These are phyloP conservation scores for Myiotriccus ornatus DNA, from an alignment of 2,797 vertebrate genomes.

Conservation along the genomic window DNA sequence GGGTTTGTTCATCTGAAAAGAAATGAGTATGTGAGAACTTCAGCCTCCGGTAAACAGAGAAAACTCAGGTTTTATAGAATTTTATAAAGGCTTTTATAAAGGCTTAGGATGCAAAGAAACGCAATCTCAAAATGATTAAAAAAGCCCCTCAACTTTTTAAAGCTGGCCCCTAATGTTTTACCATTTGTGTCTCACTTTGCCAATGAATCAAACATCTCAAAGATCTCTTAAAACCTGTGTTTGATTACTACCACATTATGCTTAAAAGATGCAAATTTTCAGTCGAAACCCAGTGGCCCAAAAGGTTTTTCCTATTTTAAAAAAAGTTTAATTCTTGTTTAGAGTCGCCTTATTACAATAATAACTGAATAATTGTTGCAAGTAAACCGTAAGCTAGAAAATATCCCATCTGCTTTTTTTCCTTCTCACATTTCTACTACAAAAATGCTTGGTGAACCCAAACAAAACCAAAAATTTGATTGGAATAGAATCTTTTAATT, in stretches of 20 bases:
- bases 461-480: background rate
- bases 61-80: background rate
- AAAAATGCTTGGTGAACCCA: background rate
- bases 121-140: background rate
- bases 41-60: background rate
- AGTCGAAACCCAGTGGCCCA: background rate
- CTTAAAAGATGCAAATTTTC: background rate
- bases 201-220: background rate
- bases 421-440: background rate
- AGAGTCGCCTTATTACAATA: background rate
- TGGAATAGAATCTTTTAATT: background rate
- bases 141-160: background rate
- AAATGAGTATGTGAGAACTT: background rate
- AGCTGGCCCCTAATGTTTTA: background rate
- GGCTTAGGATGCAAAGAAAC: background rate
- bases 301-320: background rate
- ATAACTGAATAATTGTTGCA: background rate
- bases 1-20: background rate
- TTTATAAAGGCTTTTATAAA: background rate
- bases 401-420: background rate
- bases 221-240: background rate
- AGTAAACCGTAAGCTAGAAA: background rate
- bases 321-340: background rate
- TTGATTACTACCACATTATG: background rate
- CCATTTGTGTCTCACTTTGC: background rate